phyloP scores from a whole-genome alignment of 2,113 vertebrate genomes.

The Paramisgurnus dabryanus region DNA sequence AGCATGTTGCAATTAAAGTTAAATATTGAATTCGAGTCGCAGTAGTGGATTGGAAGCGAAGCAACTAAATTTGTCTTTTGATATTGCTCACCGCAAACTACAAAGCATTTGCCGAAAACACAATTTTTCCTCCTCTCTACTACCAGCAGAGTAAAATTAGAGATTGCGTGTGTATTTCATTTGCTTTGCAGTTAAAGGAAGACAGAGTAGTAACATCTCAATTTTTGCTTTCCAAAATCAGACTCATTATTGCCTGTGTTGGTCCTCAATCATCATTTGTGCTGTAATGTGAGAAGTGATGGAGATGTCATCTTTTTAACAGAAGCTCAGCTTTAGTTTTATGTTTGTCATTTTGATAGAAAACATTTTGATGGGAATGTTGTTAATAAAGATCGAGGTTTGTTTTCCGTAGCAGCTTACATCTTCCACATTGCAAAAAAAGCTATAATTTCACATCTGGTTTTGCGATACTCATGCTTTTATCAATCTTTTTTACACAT shows the following conservation, averaged over 20 bases:
- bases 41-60: neutral
- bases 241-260: constrained; percentile 34
- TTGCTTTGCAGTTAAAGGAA: constrained; percentile 48
- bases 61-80: constrained; percentile 18
- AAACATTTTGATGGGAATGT: constrained; percentile 35
- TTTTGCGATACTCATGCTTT: too few species aligned
- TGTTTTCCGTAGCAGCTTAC: constrained; percentile 5
- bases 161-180: constrained; percentile 46
- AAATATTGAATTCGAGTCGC: neutral
- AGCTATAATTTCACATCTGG: too few species aligned
- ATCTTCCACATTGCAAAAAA: neutral
- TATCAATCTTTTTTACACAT: too few species aligned
- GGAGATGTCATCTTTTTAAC: neutral
- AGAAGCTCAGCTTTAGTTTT: constrained; percentile 22
- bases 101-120: constrained; percentile 39
- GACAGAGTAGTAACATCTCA: constrained; percentile 48
- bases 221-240: constrained; percentile 49
- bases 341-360: constrained; percentile 25
- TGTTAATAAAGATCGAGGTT: constrained; percentile 34
- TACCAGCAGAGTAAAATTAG: constrained; percentile 42
- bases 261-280: constrained; percentile 22
- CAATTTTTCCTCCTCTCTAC: constrained; percentile 28
- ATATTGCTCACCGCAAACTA: constrained; percentile 21
- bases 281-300: constrained; percentile 41
- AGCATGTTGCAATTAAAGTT: constrained; percentile 14